Percentiles rank a stretch among this genome's conserved stretches.
phyloP scores from a whole-genome alignment of 2,113 vertebrate genomes.

The Lophotis ruficrista region DNA sequence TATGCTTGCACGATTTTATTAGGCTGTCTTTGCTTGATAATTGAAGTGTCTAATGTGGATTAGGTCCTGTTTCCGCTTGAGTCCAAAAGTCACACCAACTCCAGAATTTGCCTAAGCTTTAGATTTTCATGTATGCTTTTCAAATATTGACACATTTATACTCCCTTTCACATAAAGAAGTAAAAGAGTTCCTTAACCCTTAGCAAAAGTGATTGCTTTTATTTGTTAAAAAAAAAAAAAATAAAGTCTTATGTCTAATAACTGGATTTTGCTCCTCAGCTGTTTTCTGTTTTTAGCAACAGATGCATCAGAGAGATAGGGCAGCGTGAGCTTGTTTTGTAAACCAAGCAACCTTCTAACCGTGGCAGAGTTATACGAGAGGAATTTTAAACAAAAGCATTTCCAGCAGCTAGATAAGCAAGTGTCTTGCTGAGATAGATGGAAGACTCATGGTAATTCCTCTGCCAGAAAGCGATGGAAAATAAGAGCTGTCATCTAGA shows the following conservation, averaged over 20 bases:
- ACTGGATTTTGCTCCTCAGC: not conserved
- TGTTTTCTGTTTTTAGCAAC: not conserved
- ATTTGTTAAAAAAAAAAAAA: not conserved
- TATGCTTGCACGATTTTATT: not conserved
- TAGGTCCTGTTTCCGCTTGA: not conserved
- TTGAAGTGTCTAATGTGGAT: not conserved
- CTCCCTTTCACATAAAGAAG: not conserved
- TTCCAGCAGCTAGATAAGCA: constrained; percentile 72
- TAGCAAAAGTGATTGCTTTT: not conserved
- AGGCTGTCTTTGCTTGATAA: not conserved
- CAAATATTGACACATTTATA: not conserved
- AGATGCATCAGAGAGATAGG: not conserved
- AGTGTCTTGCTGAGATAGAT: constrained; percentile 72
- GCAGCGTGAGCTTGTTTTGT: constrained; percentile 25
- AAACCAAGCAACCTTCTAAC: constrained; percentile 48
- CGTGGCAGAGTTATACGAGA: constrained; percentile 29
- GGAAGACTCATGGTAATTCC: constrained; percentile 62
- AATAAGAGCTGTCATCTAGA: constrained; percentile 78
- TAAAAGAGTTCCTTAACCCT: not conserved
- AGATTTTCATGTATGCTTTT: not conserved
- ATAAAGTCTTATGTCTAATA: not conserved
- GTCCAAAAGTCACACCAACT: not conserved
- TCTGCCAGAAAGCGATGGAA: constrained; percentile 72
- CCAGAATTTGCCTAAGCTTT: not conserved
- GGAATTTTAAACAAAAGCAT: constrained; percentile 71